A percentile compares a stretch with the other conserved stretches of the same genome.
Conservation (phyloP, 2,113 vertebrate species). For the Phoenicopterus ruber region DNA sequence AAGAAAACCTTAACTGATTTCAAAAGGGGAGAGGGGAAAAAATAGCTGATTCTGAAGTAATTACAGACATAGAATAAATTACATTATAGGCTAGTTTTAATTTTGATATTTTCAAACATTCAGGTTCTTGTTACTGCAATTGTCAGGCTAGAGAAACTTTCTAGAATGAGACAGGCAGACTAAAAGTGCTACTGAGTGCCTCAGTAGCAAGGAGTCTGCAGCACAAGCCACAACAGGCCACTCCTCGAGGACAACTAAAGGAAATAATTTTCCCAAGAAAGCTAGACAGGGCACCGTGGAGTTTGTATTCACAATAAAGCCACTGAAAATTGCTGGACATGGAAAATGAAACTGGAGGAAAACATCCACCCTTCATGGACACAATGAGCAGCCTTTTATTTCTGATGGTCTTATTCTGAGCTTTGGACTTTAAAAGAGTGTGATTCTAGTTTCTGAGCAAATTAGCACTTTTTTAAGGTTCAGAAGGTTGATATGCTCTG, state of each 20-base stretch:
- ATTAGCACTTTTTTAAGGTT: neutral
- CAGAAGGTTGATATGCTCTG: neutral
- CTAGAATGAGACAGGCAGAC: neutral
- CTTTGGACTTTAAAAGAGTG: neutral
- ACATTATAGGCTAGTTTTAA: neutral
- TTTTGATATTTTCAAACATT: neutral
- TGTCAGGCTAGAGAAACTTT: neutral
- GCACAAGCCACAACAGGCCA: neutral
- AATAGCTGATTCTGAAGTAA: neutral
- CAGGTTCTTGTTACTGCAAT: neutral
- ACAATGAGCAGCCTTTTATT: neutral
- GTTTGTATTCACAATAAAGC: neutral
- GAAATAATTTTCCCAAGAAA: neutral
- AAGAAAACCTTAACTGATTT: neutral
- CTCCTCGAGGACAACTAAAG: neutral
- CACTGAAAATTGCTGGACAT: neutral
- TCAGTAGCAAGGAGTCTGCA: neutral
- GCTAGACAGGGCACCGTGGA: neutral
- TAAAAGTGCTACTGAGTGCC: neutral
- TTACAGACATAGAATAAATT: neutral
- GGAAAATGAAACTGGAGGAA: neutral
- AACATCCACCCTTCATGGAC: neutral
- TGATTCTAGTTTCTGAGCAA: neutral
- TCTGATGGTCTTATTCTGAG: neutral
- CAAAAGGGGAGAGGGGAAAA: fast-evolving